Percentiles rank a stretch among this genome's conserved stretches.
These are phyloP conservation scores for Zaprionus africanus DNA, from an alignment of 1,140 invertebrate genomes.

Conservation along the genomic window DNA sequence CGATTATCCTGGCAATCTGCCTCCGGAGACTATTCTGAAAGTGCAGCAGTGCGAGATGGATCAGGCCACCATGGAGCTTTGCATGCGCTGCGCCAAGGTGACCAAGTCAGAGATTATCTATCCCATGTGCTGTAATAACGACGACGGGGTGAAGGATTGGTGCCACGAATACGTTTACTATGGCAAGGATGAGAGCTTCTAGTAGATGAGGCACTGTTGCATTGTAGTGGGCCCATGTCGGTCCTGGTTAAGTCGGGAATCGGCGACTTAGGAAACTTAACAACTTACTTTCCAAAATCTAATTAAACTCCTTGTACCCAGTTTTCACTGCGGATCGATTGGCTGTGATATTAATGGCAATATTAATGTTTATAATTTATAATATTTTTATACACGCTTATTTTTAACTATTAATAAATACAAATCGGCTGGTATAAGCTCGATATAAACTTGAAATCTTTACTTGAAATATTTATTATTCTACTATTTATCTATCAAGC, in stretches of 20 bases:
- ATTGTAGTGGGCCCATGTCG: background rate
- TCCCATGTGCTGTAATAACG: slow-evolving; percentile 85
- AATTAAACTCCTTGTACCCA: slow-evolving; percentile 27
- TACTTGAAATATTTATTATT: background rate
- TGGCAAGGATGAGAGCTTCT: slow-evolving; percentile 37
- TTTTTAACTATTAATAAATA: slow-evolving; percentile 60
- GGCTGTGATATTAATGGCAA: slow-evolving; percentile 72
- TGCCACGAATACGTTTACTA: slow-evolving; percentile 81
- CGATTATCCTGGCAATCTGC: slow-evolving; percentile 67
- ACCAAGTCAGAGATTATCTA: slow-evolving; percentile 85
- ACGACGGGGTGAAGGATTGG: slow-evolving; percentile 84
- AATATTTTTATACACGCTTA: slow-evolving; percentile 21
- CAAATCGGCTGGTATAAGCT: background rate
- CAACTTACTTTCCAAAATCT: slow-evolving; percentile 24
- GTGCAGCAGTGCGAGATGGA: slow-evolving; percentile 73
- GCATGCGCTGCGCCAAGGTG: slow-evolving; percentile 85
- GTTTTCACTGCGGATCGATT: slow-evolving; percentile 46
- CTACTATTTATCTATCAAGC: background rate
- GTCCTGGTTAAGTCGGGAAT: background rate
- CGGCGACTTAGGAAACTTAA: slow-evolving; percentile 13
- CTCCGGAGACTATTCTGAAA: slow-evolving; percentile 68
- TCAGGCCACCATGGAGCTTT: slow-evolving; percentile 78
- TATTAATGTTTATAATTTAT: slow-evolving; percentile 54
- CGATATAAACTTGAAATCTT: background rate
- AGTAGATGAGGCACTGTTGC: background rate